These are phyloP conservation scores for Panopea generosa DNA, from an alignment of 2,888 invertebrate genomes.

Conservation along the genomic window DNA sequence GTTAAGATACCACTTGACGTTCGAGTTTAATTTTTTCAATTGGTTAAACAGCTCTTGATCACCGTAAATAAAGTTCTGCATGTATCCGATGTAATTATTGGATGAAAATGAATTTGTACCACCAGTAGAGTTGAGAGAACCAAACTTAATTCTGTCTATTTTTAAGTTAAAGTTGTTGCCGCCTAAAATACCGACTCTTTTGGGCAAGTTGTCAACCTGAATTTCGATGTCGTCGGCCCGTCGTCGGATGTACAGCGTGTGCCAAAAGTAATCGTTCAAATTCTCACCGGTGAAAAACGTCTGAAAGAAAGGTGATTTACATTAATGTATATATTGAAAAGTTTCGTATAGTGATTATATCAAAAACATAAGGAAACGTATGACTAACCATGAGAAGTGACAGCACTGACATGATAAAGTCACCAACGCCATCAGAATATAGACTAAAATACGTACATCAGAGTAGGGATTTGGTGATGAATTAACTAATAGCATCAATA, in stretches of 20 bases:
- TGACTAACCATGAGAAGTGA: too few species aligned
- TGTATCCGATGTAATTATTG: slow-evolving; percentile 74
- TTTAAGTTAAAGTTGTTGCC: slow-evolving; percentile 72
- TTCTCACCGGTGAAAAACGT: slow-evolving; percentile 68
- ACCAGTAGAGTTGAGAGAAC: slow-evolving; percentile 48
- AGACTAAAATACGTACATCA: too few species aligned
- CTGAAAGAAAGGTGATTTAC: slow-evolving; percentile 70
- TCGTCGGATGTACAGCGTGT: slow-evolving; percentile 81
- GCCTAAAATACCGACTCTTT: slow-evolving; percentile 60
- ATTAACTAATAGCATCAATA: too few species aligned
- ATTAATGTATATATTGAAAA: too few species aligned
- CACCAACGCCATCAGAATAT: too few species aligned
- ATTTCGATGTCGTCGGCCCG: slow-evolving; percentile 80
- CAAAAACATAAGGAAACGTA: too few species aligned
- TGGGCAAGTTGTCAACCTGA: slow-evolving; percentile 78
- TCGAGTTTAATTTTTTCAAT: slow-evolving; percentile 41
- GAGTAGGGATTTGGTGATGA: too few species aligned
- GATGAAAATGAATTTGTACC: slow-evolving; percentile 21
- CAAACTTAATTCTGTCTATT: slow-evolving; percentile 72
- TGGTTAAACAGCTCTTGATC: slow-evolving; percentile 69
- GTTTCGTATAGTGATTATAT: too few species aligned
- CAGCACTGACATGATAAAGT: too few species aligned
- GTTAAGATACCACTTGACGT: slow-evolving; percentile 56
- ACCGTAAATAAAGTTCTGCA: slow-evolving; percentile 76
- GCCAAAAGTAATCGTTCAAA: slow-evolving; percentile 83